Evolutionary conservation across 2,888 invertebrate species (phyloP).

Genomic region (Ennomos quercinarius): DNA sequence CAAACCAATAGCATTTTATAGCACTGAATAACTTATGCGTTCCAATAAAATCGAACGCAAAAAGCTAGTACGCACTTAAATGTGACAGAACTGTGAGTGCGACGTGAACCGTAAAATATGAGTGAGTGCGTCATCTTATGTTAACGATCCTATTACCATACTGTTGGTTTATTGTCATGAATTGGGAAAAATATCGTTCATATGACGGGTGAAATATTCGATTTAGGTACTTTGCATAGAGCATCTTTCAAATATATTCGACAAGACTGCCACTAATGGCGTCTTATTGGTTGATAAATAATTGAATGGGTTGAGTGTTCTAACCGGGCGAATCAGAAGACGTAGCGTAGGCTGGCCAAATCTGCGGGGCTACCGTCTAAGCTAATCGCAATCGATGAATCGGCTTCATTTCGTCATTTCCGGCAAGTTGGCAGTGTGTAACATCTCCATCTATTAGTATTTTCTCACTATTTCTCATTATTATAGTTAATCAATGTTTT

Average conservation of each 20-base stretch:
- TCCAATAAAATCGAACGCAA: conserved; percentile 16
- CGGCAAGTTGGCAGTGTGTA: too few species aligned
- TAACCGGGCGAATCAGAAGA: too few species aligned
- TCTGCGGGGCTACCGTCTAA: too few species aligned
- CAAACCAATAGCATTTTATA: neutral
- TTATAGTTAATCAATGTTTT: too few species aligned
- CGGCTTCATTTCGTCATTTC: too few species aligned
- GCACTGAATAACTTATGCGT: conserved; percentile 2
- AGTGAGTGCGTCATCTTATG: conserved; percentile 37
- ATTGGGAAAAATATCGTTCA: conserved; percentile 33
- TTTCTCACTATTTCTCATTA: too few species aligned
- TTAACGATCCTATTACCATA: conserved; percentile 38
- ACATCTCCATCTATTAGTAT: too few species aligned
- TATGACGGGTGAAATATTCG: conserved; percentile 26
- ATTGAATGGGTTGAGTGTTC: too few species aligned
- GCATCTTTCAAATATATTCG: neutral
- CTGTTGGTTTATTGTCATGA: conserved; percentile 37
- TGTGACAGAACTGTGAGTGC: conserved; percentile 18
- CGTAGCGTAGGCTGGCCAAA: too few species aligned
- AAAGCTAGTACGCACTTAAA: conserved; percentile 21
- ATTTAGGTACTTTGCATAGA: conserved; percentile 12
- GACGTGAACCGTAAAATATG: conserved; percentile 36
- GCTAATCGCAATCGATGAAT: too few species aligned
- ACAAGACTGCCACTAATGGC: too few species aligned
- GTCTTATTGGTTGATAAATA: too few species aligned